Evolutionary conservation across 2,113 vertebrate species (phyloP).

Genomic region (Entomyzon cyanotis): DNA sequence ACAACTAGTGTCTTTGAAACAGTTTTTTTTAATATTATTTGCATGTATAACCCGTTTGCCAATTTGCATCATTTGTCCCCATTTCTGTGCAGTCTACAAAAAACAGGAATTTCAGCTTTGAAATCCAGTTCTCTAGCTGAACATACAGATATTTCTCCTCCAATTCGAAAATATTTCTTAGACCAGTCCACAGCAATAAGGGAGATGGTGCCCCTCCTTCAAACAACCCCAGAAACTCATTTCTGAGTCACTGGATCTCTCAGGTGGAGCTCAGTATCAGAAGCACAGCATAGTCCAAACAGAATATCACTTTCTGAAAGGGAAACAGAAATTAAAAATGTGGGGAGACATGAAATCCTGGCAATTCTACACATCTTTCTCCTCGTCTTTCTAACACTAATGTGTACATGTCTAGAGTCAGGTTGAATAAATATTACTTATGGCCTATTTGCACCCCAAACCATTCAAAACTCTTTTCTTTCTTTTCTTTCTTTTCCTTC

Average conservation of each 20-base stretch:
- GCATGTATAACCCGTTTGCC: accelerated
- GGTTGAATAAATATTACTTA: not conserved
- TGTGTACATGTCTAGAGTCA: accelerated
- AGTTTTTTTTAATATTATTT: not conserved
- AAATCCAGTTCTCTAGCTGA: not conserved
- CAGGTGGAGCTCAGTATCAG: not conserved
- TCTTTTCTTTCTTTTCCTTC: too few species aligned
- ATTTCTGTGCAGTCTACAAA: not conserved
- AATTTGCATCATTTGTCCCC: not conserved
- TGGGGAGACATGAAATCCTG: not conserved
- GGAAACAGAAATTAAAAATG: accelerated
- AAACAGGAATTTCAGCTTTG: not conserved
- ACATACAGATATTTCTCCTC: not conserved
- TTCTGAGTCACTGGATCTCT: not conserved
- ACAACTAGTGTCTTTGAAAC: not conserved
- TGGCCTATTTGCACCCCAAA: accelerated
- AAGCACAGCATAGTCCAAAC: not conserved
- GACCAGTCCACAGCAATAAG: not conserved
- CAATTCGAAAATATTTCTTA: not conserved
- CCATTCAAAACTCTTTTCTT: not conserved
- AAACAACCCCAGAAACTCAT: not conserved
- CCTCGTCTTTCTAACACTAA: not conserved
- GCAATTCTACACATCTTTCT: not conserved
- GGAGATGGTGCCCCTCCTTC: not conserved
- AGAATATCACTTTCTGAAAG: not conserved